These are phyloP conservation scores for Flexamia atlantica DNA, from an alignment of 2,888 invertebrate genomes.

Conservation along the genomic window DNA sequence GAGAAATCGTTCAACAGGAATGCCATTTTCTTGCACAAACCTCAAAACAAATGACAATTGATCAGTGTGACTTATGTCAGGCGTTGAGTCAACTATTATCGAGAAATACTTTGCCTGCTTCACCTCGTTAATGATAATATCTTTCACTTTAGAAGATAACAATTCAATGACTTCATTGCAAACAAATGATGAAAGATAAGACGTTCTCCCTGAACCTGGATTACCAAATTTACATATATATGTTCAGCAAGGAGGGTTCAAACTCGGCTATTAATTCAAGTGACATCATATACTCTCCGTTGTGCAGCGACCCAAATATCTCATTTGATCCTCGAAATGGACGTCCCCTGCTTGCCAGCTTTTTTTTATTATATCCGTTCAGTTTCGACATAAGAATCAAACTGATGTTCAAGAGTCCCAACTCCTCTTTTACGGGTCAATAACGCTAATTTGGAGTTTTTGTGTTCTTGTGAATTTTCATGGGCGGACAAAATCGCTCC, in stretches of 20 bases:
- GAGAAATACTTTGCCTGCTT: constrained; percentile 42
- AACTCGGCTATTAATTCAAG: constrained; percentile 39
- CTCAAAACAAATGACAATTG: constrained; percentile 5
- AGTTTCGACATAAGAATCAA: neutral
- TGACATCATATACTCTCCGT: constrained; percentile 15
- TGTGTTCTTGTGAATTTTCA: neutral
- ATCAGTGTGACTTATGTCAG: constrained; percentile 24
- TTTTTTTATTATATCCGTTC: constrained; percentile 16
- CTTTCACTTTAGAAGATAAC: neutral
- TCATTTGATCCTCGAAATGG: constrained; percentile 17
- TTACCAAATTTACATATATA: constrained; percentile 44
- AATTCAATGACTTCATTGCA: constrained; percentile 46
- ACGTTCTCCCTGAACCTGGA: constrained; percentile 31
- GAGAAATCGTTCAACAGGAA: constrained; percentile 16
- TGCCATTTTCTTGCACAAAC: constrained; percentile 13
- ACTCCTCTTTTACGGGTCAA: neutral
- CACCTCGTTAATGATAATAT: constrained; percentile 38
- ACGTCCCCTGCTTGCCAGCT: neutral
- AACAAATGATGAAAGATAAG: constrained; percentile 28
- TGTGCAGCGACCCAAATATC: constrained; percentile 22
- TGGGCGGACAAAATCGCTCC: neutral
- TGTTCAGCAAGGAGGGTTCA: constrained; percentile 27
- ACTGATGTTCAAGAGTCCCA: neutral
- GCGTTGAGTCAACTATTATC: constrained; percentile 46
- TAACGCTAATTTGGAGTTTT: neutral